Evolutionary conservation across 1,140 invertebrate species (phyloP).

Genomic region (Hestina assimilis): DNA sequence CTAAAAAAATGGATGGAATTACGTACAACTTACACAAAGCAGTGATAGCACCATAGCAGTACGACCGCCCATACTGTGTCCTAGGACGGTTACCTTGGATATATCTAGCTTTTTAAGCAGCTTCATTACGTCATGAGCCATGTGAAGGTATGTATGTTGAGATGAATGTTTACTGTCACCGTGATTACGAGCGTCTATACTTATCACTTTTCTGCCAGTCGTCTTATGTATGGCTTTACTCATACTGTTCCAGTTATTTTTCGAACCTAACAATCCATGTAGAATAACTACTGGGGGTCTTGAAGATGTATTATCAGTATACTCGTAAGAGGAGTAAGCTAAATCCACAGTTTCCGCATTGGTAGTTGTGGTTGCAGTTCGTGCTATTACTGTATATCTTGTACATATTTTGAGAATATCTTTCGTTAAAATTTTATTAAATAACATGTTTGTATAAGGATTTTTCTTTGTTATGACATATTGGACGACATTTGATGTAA

Average conservation of each 20-base stretch:
- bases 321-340: conserved; percentile 71
- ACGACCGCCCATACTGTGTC: conserved; percentile 95
- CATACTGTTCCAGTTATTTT: conserved; percentile 91
- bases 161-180: conserved; percentile 91
- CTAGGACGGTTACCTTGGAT: conserved; percentile 85
- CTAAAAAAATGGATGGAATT: conserved; percentile 15
- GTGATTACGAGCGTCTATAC: conserved; percentile 94
- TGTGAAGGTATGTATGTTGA: conserved; percentile 85
- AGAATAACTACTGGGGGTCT: conserved; percentile 88
- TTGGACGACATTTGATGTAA: conserved; percentile 32
- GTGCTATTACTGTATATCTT: conserved; percentile 3
- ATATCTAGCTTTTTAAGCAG: conserved; percentile 83
- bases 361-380: not conserved
- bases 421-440: conserved; percentile 36
- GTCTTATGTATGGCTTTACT: conserved; percentile 86
- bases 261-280: conserved; percentile 92
- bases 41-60: conserved; percentile 92
- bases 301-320: conserved; percentile 40
- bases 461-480: conserved; percentile 31
- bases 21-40: conserved; percentile 80
- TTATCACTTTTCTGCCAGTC: conserved; percentile 86
- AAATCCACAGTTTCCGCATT: conserved; percentile 62
- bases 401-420: conserved; percentile 23
- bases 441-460: conserved; percentile 59
- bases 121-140: conserved; percentile 87